phyloP scores from a whole-genome alignment of 1,140 invertebrate species.

The Nephotettix cincticeps region DNA sequence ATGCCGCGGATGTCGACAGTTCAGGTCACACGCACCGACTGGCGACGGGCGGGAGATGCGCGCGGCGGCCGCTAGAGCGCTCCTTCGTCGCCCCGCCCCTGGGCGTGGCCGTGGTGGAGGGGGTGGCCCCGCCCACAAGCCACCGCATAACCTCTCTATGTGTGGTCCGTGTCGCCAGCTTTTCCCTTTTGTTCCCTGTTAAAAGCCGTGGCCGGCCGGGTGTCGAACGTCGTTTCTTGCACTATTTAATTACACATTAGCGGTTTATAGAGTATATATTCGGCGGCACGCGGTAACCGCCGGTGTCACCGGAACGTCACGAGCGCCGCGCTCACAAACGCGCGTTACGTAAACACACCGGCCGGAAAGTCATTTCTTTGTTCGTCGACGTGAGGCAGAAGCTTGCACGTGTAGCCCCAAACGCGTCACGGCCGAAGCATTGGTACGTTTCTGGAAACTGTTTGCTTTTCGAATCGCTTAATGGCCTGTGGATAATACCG shows the following conservation, averaged over 20 bases:
- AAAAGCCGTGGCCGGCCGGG: neutral
- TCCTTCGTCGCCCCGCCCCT: constrained; percentile 6
- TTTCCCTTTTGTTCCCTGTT: constrained; percentile 23
- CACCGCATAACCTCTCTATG: constrained; percentile 9
- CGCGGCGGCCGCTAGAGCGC: constrained; percentile 7
- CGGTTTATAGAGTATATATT: constrained; percentile 14
- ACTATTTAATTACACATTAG: constrained; percentile 23
- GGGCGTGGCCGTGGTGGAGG: constrained; percentile 10
- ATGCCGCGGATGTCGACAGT: constrained; percentile 10
- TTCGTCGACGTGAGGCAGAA: neutral
- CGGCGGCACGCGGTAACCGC: neutral
- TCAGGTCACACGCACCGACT: constrained; percentile 15
- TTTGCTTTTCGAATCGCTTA: no score
- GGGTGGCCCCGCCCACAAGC: neutral
- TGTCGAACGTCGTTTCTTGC: constrained; percentile 14
- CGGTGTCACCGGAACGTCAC: neutral
- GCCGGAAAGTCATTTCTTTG: neutral
- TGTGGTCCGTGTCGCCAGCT: constrained; percentile 27
- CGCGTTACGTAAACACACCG: neutral
- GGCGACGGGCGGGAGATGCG: neutral
- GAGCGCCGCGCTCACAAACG: neutral
- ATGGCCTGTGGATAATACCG: no score
- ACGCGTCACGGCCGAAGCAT: no score
- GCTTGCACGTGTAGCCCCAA: neutral
- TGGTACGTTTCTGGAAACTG: no score